Conservation (phyloP, 2,797 vertebrate species). For the Danio albolineatus region DNA sequence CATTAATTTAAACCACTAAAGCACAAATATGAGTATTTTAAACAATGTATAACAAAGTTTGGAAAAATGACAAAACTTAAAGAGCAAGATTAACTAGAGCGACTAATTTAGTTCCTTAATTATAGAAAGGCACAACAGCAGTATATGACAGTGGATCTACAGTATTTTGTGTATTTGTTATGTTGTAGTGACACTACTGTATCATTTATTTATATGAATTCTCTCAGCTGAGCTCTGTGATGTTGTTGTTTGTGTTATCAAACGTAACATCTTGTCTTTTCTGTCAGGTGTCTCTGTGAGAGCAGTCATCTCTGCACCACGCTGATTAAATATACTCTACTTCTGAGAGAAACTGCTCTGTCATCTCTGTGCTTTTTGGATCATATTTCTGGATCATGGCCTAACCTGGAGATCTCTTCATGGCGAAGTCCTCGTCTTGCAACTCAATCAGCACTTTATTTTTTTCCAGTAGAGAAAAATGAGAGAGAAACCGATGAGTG, state of each 20-base stretch:
- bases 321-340: constrained; percentile 20
- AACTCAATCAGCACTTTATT: constrained; percentile 84
- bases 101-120: not conserved
- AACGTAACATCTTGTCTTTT: not conserved
- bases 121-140: constrained; percentile 11
- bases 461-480: constrained; percentile 77
- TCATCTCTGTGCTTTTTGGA: constrained; percentile 44
- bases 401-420: constrained; percentile 82
- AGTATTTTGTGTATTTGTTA: not conserved
- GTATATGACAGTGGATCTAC: constrained; percentile 19
- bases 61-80: not conserved
- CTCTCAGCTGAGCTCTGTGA: not conserved
- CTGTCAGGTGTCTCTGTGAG: not conserved
- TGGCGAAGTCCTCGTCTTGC: constrained; percentile 80
- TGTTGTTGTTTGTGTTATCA: constrained; percentile 5
- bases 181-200: not conserved
- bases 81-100: not conserved
- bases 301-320: constrained; percentile 2
- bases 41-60: not conserved
- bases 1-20: no score
- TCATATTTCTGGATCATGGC: constrained; percentile 58
- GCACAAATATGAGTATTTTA: no score
- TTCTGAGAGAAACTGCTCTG: constrained; percentile 29
- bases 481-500: constrained; percentile 75
- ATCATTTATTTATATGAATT: not conserved